Percentiles rank a stretch among this genome's conserved stretches.
These are phyloP conservation scores for Eudemis profundana DNA, from an alignment of 2,888 invertebrate genomes.

Conservation along the genomic window DNA sequence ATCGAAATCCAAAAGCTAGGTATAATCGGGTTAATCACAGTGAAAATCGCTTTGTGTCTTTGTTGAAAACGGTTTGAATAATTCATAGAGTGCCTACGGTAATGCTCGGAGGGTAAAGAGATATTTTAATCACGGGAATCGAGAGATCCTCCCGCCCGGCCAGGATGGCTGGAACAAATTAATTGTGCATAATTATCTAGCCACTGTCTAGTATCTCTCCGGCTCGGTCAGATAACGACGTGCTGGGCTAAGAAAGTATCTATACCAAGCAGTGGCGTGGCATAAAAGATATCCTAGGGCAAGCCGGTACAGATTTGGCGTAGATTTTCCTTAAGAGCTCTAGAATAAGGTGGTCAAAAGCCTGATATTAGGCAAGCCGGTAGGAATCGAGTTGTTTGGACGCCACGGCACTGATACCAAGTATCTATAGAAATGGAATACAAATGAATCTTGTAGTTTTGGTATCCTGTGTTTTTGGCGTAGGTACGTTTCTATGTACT, in stretches of 20 bases:
- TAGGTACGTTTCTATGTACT: constrained; percentile 12
- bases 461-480: constrained; percentile 8
- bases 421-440: constrained; percentile 7
- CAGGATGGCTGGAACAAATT: constrained; percentile 36
- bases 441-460: too few relatives aligned
- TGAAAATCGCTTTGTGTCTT: constrained; percentile 42
- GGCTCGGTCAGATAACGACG: constrained; percentile 27
- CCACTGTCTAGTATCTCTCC: constrained; percentile 36
- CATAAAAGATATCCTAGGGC: too few relatives aligned
- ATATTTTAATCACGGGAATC: constrained; percentile 47
- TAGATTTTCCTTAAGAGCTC: too few relatives aligned
- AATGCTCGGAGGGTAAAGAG: constrained; percentile 46
- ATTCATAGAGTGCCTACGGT: constrained; percentile 45
- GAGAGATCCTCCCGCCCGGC: constrained; percentile 31
- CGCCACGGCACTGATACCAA: too few relatives aligned
- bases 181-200: constrained; percentile 45
- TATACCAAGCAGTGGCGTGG: not conserved
- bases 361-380: too few relatives aligned
- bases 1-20: constrained; percentile 33
- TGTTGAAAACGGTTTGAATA: constrained; percentile 44
- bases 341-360: too few relatives aligned
- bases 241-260: constrained; percentile 11
- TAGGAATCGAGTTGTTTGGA: too few relatives aligned
- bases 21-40: constrained; percentile 44
- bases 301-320: too few relatives aligned